Evolutionary conservation across 2,888 invertebrate genomes (phyloP).

Genomic region (Reticulitermes lucifugus): DNA sequence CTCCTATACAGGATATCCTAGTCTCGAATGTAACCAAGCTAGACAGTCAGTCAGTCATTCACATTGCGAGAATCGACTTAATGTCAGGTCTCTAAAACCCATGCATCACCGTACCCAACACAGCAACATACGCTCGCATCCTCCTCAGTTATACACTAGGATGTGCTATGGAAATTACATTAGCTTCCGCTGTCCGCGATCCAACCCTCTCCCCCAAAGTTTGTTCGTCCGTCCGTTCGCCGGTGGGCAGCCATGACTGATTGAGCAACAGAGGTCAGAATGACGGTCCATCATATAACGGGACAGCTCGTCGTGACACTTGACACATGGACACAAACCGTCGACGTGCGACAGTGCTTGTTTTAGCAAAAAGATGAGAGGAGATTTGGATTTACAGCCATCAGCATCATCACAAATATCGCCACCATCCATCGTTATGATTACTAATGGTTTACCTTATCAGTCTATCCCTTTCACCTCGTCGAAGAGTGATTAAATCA

Average conservation of each 20-base stretch:
- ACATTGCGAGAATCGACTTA: slow-evolving; percentile 8
- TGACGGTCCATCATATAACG: slow-evolving; percentile 8
- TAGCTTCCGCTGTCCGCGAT: slow-evolving; percentile 34
- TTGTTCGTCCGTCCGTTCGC: not conserved
- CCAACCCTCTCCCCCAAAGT: not conserved
- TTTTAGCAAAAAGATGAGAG: slow-evolving; percentile 26
- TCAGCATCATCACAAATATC: slow-evolving; percentile 9
- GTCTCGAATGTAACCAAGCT: slow-evolving; percentile 29
- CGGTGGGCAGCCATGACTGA: slow-evolving; percentile 32
- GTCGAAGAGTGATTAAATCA: not conserved
- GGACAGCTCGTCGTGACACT: slow-evolving; percentile 14
- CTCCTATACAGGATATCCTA: slow-evolving; percentile 29
- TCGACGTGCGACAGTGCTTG: slow-evolving; percentile 1
- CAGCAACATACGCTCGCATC: slow-evolving; percentile 23
- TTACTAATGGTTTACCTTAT: not conserved
- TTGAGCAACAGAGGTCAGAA: slow-evolving; percentile 36
- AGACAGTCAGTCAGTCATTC: slow-evolving; percentile 27
- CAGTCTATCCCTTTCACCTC: not conserved
- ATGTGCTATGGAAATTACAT: slow-evolving; percentile 44
- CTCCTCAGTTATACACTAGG: slow-evolving; percentile 13
- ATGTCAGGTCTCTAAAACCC: slow-evolving; percentile 26
- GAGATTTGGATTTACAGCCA: slow-evolving; percentile 27
- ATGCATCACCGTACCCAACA: slow-evolving; percentile 7
- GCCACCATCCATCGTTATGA: slow-evolving; percentile 9
- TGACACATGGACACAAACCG: slow-evolving; percentile 23